A percentile compares a stretch with the other conserved stretches of the same genome.
phyloP scores from a whole-genome alignment of 2,113 vertebrate genomes.

The Arizona elegans region DNA sequence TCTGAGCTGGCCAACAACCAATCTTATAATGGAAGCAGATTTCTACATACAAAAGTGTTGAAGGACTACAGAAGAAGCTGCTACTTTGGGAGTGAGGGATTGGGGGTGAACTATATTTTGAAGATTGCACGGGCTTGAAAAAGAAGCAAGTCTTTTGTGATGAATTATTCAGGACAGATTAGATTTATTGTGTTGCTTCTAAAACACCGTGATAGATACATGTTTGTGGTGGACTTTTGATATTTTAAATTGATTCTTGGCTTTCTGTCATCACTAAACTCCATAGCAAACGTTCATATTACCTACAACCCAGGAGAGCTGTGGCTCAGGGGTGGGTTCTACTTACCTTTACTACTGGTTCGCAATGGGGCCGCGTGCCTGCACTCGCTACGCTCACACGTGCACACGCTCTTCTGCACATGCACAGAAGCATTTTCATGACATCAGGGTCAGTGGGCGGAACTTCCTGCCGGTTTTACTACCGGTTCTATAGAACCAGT shows the following conservation, averaged over 20 bases:
- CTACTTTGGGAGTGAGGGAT: not conserved
- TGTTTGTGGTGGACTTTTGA: not conserved
- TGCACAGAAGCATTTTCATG: too few relatives aligned
- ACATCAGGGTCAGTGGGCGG: too few relatives aligned
- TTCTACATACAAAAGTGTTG: not conserved
- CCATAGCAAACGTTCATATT: not conserved
- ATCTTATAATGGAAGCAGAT: not conserved
- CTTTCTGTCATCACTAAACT: not conserved
- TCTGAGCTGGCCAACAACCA: not conserved
- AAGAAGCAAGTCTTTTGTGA: not conserved
- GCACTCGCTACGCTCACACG: too few relatives aligned
- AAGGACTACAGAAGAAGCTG: not conserved
- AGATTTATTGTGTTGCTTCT: not conserved
- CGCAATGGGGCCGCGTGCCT: too few relatives aligned
- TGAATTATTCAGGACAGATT: not conserved
- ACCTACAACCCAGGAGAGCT: not conserved
- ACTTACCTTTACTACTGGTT: too few relatives aligned
- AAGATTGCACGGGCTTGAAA: not conserved
- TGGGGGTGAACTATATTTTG: not conserved
- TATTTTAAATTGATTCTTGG: not conserved
- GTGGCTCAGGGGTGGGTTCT: not conserved
- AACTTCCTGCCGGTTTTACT: too few relatives aligned
- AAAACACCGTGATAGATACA: not conserved
- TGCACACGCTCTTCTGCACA: too few relatives aligned
- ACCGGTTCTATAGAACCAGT: too few relatives aligned